Percentiles rank a stretch among this genome's conserved stretches.
These are phyloP conservation scores for Metacarcinus magister DNA, from an alignment of 2,888 invertebrate genomes.

Conservation along the genomic window DNA sequence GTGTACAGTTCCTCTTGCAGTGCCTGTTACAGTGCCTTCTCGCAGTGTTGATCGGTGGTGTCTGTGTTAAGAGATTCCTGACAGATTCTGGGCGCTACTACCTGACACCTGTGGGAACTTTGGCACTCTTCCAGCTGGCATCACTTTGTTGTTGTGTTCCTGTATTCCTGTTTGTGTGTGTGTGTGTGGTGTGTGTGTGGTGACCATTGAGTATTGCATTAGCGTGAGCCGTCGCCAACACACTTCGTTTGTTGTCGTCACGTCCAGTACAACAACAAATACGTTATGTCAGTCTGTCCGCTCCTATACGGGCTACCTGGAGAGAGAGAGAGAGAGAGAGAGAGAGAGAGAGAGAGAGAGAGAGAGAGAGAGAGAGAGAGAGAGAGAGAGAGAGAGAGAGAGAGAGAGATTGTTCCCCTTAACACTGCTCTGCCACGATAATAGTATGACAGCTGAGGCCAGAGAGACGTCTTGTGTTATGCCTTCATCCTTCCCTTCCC, in stretches of 20 bases:
- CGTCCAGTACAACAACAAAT: not conserved
- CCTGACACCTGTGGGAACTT: not conserved
- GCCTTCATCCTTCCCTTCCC: not conserved
- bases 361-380: conserved; percentile 2
- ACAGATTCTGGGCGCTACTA: not conserved
- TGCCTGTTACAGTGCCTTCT: too few species aligned
- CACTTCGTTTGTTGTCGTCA: not conserved
- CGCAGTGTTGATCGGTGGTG: not conserved
- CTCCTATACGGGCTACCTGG: too few species aligned
- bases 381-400: conserved; percentile 19
- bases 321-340: not conserved
- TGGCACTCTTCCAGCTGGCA: not conserved
- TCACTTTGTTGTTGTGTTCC: not conserved
- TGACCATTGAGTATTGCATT: not conserved
- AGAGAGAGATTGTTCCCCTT: not conserved
- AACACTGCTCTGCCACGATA: too few species aligned
- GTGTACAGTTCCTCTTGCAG: too few species aligned
- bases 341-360: not conserved
- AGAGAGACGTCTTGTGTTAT: not conserved
- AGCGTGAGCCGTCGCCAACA: not conserved
- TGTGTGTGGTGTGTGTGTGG: not conserved
- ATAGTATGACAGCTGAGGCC: too few species aligned
- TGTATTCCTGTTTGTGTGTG: not conserved
- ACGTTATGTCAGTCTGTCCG: too few species aligned
- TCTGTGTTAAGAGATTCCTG: not conserved